Evolutionary conservation across 2,888 invertebrate species (phyloP).

Genomic region (Dusona sp.): DNA sequence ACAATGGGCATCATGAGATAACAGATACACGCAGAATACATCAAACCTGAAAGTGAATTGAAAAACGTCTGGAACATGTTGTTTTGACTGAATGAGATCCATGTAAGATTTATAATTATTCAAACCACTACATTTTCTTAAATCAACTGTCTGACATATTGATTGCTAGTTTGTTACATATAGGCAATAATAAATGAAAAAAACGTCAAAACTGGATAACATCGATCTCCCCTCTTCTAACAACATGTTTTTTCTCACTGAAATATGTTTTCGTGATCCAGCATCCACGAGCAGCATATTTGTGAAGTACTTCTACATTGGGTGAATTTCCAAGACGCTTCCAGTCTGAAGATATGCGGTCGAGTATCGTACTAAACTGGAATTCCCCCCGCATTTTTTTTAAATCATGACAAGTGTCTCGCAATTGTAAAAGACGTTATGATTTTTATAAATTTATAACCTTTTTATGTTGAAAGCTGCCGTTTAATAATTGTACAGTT

Average conservation of each 20-base stretch:
- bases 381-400: not conserved
- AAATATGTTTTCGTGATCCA: constrained; percentile 33
- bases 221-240: not conserved
- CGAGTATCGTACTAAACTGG: constrained; percentile 27
- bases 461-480: constrained; percentile 34
- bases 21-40: constrained; percentile 5
- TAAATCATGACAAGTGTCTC: not conserved
- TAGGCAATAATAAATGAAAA: not conserved
- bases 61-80: not conserved
- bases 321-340: not conserved
- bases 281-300: constrained; percentile 38
- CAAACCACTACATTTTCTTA: not conserved
- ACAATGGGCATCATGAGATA: constrained; percentile 29
- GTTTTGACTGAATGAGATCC: not conserved
- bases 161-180: not conserved
- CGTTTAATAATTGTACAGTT: constrained; percentile 44
- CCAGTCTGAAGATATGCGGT: constrained; percentile 40
- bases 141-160: no score
- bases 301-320: constrained; percentile 33
- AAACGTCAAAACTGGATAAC: not conserved
- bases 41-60: not conserved
- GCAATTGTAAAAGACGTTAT: not conserved
- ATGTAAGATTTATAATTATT: not conserved
- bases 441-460: constrained; percentile 11
- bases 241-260: constrained; percentile 19